phyloP scores from a whole-genome alignment of 30 jellyfish, hydroid and myxozoan species.

The Hydra vulgaris region DNA sequence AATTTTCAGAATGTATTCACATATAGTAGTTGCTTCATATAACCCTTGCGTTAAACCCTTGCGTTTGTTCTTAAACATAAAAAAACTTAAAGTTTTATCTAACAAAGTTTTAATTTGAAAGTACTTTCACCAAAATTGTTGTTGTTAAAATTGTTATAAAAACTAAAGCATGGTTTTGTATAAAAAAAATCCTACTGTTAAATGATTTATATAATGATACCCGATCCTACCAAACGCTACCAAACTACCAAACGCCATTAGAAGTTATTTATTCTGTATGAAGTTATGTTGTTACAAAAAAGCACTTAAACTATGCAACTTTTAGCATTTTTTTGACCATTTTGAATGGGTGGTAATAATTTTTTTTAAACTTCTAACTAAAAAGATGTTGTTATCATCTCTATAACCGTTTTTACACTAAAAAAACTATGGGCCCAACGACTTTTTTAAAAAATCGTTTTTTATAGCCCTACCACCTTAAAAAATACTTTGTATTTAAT shows the following conservation, averaged over 20 bases:
- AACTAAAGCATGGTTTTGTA: not conserved
- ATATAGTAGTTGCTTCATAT: not conserved
- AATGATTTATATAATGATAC: not conserved
- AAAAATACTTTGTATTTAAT: too few relatives aligned
- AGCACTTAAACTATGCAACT: not conserved
- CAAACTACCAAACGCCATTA: not conserved
- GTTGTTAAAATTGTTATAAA: not conserved
- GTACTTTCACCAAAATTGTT: not conserved
- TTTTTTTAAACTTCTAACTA: not conserved
- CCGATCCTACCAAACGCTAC: not conserved
- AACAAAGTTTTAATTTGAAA: not conserved
- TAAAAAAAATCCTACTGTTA: not conserved
- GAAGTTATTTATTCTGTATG: not conserved
- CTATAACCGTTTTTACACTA: not conserved
- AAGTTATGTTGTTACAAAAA: not conserved
- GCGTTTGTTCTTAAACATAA: not conserved
- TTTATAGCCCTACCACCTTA: too few relatives aligned
- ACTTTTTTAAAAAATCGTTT: not conserved
- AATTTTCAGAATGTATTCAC: not conserved
- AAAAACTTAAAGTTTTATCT: not conserved
- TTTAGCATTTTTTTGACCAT: not conserved
- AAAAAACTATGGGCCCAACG: not conserved
- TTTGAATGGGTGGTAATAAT: not conserved
- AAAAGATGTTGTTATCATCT: not conserved
- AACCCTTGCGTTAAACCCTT: too few relatives aligned